These are phyloP conservation scores for Mesembrinibis cayennensis DNA, from an alignment of 2,113 vertebrate genomes.

Conservation along the genomic window DNA sequence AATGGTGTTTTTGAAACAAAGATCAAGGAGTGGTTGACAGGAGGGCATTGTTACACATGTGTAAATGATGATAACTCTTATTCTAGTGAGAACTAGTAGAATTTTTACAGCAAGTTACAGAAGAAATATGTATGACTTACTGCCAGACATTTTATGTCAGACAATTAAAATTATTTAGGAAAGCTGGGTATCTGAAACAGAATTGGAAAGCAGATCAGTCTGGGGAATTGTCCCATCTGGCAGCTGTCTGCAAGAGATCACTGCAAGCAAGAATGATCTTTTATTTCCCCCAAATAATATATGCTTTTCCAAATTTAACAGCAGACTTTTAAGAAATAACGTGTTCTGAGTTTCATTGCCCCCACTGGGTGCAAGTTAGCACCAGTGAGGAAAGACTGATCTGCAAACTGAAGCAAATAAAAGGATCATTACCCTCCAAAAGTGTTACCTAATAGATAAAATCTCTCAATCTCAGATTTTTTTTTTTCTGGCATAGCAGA, in stretches of 20 bases:
- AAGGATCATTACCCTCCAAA: not conserved
- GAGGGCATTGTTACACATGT: not conserved
- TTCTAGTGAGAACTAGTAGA: not conserved
- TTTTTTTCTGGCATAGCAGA: not conserved
- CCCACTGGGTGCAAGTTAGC: not conserved
- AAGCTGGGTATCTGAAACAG: not conserved
- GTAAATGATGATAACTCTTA: not conserved
- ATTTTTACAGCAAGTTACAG: not conserved
- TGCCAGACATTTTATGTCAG: conserved; percentile 30
- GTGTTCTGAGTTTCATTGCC: not conserved
- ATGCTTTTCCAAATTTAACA: conserved; percentile 26
- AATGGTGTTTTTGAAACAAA: not conserved
- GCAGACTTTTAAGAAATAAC: not conserved
- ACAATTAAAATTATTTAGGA: conserved; percentile 55
- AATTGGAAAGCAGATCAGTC: conserved; percentile 42
- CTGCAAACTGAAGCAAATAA: not conserved
- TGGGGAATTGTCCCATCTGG: conserved; percentile 53
- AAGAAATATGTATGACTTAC: not conserved
- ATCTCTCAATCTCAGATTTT: not conserved
- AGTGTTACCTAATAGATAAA: not conserved
- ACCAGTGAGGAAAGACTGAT: not conserved
- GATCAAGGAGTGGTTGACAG: not conserved
- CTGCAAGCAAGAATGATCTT: not conserved
- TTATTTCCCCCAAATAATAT: conserved; percentile 4
- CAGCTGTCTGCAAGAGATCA: conserved; percentile 42